Evolutionary conservation across 2,888 invertebrate species (phyloP).

Genomic region (Pristionchus fissidentatus): DNA sequence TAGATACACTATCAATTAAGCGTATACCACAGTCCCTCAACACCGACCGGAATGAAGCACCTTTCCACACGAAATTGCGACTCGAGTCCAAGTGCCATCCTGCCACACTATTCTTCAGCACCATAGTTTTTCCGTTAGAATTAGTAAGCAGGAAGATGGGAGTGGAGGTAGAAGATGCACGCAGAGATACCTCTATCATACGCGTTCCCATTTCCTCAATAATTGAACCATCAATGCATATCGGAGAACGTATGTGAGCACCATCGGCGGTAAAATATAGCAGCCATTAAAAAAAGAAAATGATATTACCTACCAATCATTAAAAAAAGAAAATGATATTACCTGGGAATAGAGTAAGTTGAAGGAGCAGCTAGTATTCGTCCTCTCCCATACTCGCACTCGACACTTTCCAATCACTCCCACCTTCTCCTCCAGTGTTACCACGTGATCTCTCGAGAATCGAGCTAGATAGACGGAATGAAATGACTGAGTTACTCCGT

Average conservation of each 20-base stretch:
- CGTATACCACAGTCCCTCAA: neutral
- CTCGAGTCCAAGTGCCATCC: neutral
- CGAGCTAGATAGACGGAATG: neutral
- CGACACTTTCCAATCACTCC: neutral
- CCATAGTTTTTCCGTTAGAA: neutral
- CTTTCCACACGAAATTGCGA: constrained; percentile 41
- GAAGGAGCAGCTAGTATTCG: neutral
- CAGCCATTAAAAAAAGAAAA: neutral
- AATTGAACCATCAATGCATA: too few species aligned
- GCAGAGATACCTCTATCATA: neutral
- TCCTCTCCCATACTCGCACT: constrained; percentile 39
- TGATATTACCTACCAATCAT: neutral
- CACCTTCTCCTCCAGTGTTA: constrained; percentile 9
- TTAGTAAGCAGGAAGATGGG: constrained; percentile 17
- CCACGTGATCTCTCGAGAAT: constrained; percentile 19
- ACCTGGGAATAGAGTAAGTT: constrained; percentile 35
- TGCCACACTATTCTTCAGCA: neutral
- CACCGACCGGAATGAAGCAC: neutral
- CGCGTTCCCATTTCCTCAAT: constrained; percentile 8
- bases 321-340: neutral
- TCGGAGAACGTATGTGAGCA: neutral
- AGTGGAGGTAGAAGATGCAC: neutral
- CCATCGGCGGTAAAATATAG: neutral
- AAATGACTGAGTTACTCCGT: constrained; percentile 26
- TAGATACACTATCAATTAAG: neutral